phyloP scores from a whole-genome alignment of 1,140 invertebrate genomes.

The Nasonia giraulti region DNA sequence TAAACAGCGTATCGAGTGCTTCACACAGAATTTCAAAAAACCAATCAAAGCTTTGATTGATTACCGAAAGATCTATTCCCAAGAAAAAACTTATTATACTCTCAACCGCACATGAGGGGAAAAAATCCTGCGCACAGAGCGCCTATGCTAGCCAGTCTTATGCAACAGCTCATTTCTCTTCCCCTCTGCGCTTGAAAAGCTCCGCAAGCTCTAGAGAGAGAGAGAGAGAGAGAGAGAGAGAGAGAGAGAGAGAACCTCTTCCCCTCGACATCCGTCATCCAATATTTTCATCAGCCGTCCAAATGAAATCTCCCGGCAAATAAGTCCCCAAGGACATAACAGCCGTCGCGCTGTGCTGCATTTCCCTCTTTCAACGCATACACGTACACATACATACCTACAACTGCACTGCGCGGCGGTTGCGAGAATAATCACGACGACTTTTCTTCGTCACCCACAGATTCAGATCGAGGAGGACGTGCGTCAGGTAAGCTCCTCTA shows the following conservation, averaged over 20 bases:
- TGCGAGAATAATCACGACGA: background rate
- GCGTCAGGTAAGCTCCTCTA: conserved; percentile 61
- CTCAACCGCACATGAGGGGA: background rate
- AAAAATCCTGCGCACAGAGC: background rate
- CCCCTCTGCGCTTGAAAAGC: background rate
- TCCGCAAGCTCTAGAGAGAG: background rate
- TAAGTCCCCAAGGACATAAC: background rate
- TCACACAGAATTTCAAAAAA: no score
- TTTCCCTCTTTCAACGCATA: background rate
- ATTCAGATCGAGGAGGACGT: conserved; percentile 62
- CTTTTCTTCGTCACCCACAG: conserved; percentile 47
- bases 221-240: background rate
- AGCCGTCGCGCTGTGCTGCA: background rate
- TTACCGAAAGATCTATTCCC: no score
- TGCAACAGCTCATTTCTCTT: background rate
- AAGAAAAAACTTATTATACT: no score
- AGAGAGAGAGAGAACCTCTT: background rate
- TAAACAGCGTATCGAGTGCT: no score
- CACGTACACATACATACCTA: background rate
- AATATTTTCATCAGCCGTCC: conserved; percentile 1
- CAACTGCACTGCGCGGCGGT: background rate
- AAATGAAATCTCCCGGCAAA: conserved; percentile 8
- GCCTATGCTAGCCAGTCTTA: background rate
- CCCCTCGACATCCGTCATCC: background rate
- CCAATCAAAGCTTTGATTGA: no score